Base-by-base conservation (phyloP, 2,797 vertebrate species). In the Gallirallus australis region DNA sequence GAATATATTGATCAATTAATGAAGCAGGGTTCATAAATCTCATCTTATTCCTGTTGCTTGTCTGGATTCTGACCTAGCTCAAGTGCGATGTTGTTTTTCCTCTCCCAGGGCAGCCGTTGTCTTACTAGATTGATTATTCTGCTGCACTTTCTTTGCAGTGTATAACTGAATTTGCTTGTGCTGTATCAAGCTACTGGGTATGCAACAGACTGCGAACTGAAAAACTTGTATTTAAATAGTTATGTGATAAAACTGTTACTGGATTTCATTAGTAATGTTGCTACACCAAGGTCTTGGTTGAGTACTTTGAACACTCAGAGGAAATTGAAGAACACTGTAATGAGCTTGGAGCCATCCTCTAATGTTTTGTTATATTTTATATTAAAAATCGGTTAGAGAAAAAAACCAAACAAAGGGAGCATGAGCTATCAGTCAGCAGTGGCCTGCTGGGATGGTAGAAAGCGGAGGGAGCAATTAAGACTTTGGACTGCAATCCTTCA, bases 41-140 rank as follows among this genome's bases (percentile, higher is more conserved):
- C 28, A 45, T 59, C 48, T 94, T 82, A 45, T 35, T 90, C 50
- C 57, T 70, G 12, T 84, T 95, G 19, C 33, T 59, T 84, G 54
- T 84, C 82, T 89, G 59, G 82, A n/a, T 90, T 90, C 66, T 90
- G 88, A 56, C 88, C 66, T 76, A 33, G 54, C 90, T 88, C 59
- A 84, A 86, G 35, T 27, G 21, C 45, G 30, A 25, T 65, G 33
- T 5, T 73, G 28, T 35, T 87, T 81, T 91, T 61, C 8, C 23
- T 86, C 60, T 47, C 70, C 50, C n/a, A 82, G 47, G n/a, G 69
- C 1, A 3, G 21, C n/a, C 72, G 63, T 69, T 2, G 0, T 69
- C 89, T 92, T 40, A 66, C 24, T 76, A 45, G 59, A 56, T 60
- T 31, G 61, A 82, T 92, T 90, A 56, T 79, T 84, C 54, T 82